Evolutionary conservation across 2,888 invertebrate species (phyloP), one percentile per base, ranked within the genome.

Genomic region (Penaeus monodon): DNA sequence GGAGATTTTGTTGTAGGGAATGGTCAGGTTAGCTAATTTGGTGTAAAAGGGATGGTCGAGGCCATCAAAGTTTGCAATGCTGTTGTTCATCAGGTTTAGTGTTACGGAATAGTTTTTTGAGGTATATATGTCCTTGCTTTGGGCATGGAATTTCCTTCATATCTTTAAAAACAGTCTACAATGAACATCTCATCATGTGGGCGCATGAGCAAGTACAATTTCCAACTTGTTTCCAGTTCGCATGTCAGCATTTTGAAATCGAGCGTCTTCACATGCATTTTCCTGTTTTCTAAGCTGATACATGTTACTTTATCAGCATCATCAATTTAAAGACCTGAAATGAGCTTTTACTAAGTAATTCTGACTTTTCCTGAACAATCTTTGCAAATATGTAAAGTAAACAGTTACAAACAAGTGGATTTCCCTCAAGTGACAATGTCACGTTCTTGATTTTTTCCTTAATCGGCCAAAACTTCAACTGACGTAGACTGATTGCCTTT

Each of bases 401-500:
- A 79, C 88, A 88, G 68, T 88, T 68, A 84, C 88, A 88, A 12
- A 76, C 17, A 2, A 88, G 64, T n/a, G 84, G 84, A 65, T 88
- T 88, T 10, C 80, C 88, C 57, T 38, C n/a, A 29, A 88, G 33
- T 10, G 65, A 49, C 38, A 88, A 20, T 27, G 29, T 17, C 0
- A 88, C 68, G 8, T 27, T 49, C 27, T 76, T 65, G 1, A 17
- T 20, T 2, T 24, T 68, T 68, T 29, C 70, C 27, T 44, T n/a
- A 27, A 24, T n/a, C n/a, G n/a, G n/a, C n/a, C n/a, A 29, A 10
- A 29, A 10, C 17, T 44, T 44, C 57, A 65, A 17, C 6, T 68
- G 24, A 6, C 38, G 66, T 44, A 49, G 66, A 20, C 27, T 65
- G 22, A 77, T 29, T n/a, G 20, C 12, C 65, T 29, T 66, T n/a